These are phyloP conservation scores for Metopolophium dirhodum DNA, from an alignment of 1,140 invertebrate species.

Conservation along the genomic window DNA sequence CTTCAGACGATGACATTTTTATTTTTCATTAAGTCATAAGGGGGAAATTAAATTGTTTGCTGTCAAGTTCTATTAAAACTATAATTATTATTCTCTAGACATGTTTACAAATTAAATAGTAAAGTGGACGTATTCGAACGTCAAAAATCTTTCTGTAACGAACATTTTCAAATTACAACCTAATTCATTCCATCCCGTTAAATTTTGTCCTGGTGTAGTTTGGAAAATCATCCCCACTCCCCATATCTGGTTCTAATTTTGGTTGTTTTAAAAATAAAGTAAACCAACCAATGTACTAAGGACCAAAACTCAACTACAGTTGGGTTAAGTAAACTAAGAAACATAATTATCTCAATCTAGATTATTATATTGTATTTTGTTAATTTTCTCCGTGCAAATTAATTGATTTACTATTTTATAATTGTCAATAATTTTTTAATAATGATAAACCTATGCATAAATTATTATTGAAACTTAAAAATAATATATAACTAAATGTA, in stretches of 20 bases:
- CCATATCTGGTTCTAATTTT: not conserved
- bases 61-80: not conserved
- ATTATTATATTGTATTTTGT: not conserved
- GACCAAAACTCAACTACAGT: not conserved
- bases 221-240: not conserved
- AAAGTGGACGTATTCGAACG: not conserved
- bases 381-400: not conserved
- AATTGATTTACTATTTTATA: not conserved
- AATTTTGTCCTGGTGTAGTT: not conserved
- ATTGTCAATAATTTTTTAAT: not conserved
- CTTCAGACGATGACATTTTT: not conserved
- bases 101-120: not conserved
- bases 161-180: constrained; percentile 6
- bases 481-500: too few relatives aligned
- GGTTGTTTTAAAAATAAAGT: not conserved
- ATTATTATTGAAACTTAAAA: not conserved
- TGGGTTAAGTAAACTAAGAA: not conserved
- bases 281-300: not conserved
- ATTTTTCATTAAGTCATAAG: not conserved
- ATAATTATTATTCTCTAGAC: not conserved
- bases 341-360: not conserved
- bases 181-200: not conserved
- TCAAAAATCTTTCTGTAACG: not conserved
- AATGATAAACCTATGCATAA: not conserved
- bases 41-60: not conserved